phyloP scores from a whole-genome alignment of 2,888 invertebrate genomes.

The Drosophila borealis region DNA sequence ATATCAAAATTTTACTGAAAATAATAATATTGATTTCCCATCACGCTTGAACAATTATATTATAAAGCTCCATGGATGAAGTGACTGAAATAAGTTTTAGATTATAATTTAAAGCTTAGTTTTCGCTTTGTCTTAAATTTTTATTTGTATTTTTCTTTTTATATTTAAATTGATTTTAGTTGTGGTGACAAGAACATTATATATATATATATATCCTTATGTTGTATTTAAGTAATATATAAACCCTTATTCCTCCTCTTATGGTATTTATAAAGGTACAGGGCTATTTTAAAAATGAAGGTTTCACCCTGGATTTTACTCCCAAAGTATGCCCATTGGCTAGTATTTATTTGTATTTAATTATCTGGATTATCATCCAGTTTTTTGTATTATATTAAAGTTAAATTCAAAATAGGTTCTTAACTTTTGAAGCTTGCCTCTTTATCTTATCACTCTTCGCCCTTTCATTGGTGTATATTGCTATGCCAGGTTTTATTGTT shows the following conservation, averaged over 20 bases:
- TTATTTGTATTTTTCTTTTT: not conserved
- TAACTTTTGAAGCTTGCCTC: constrained; percentile 12
- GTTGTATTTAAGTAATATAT: too few species aligned
- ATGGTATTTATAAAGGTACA: too few species aligned
- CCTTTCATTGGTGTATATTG: constrained; percentile 39
- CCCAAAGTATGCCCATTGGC: too few species aligned
- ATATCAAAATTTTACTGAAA: not conserved
- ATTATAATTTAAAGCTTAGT: not conserved
- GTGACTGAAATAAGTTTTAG: too few species aligned
- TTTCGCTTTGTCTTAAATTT: not conserved
- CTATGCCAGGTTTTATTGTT: constrained; percentile 60
- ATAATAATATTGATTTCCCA: too few species aligned
- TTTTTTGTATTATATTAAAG: not conserved
- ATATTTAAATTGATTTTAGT: not conserved
- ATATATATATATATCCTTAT: not conserved
- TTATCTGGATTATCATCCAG: too few species aligned
- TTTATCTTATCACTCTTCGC: constrained; percentile 13
- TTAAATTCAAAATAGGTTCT: not conserved
- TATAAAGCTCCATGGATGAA: too few species aligned
- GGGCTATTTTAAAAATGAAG: too few species aligned
- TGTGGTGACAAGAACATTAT: too few species aligned
- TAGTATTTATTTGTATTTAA: not conserved
- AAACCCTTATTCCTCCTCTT: too few species aligned
- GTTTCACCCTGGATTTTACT: too few species aligned
- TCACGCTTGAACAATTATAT: too few species aligned